Conservation (phyloP, 2,888 invertebrate species). For the Drosophila villosipedis region DNA sequence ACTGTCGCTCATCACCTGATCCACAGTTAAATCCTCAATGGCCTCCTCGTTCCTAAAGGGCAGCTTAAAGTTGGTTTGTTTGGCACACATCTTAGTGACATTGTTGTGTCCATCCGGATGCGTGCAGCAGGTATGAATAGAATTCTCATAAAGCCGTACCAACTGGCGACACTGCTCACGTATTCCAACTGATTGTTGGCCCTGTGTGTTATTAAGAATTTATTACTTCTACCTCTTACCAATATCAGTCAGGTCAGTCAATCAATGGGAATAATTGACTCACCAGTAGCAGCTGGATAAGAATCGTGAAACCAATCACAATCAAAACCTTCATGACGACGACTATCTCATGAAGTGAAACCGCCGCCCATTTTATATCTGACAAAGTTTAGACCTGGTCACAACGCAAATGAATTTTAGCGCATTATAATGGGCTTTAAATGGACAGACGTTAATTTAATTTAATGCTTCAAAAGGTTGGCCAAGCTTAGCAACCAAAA, state of each 20-base stretch:
- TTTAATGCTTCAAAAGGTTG: slow-evolving; percentile 40
- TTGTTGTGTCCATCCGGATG: slow-evolving; percentile 78
- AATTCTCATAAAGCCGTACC: slow-evolving; percentile 70
- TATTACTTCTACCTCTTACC: not conserved
- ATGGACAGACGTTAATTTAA: slow-evolving; percentile 56
- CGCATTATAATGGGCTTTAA: slow-evolving; percentile 59
- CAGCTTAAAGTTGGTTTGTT: slow-evolving; percentile 60
- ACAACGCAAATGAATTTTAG: slow-evolving; percentile 39
- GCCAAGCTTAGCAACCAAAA: slow-evolving; percentile 49
- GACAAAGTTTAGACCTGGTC: not conserved
- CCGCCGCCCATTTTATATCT: slow-evolving; percentile 42
- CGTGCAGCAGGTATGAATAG: slow-evolving; percentile 72
- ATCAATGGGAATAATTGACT: not conserved
- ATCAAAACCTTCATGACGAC: slow-evolving; percentile 22
- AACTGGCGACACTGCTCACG: slow-evolving; percentile 54
- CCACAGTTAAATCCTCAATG: slow-evolving; percentile 66
- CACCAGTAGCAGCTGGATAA: slow-evolving; percentile 18
- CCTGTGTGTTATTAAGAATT: slow-evolving; percentile 1
- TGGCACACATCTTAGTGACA: slow-evolving; percentile 64
- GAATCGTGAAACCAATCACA: slow-evolving; percentile 9
- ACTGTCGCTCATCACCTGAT: slow-evolving; percentile 58
- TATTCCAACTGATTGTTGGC: not conserved
- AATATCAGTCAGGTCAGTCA: not conserved
- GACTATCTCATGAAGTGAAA: slow-evolving; percentile 3
- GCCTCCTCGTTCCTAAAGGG: slow-evolving; percentile 67